Evolutionary conservation across 2,113 vertebrate species (phyloP).

Genomic region (Acanthisitta chloris): DNA sequence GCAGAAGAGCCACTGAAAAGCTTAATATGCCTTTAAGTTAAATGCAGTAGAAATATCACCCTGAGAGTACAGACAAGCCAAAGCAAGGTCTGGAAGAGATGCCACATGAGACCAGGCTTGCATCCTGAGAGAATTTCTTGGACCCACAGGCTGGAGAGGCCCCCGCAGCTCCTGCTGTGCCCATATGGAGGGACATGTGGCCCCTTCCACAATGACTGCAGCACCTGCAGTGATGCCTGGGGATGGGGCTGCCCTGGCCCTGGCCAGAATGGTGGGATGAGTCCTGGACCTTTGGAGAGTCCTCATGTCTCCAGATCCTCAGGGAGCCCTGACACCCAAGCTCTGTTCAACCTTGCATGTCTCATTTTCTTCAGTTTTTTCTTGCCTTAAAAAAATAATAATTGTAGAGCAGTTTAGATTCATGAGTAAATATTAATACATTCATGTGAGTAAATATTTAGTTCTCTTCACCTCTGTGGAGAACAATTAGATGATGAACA

Average conservation of each 20-base stretch:
- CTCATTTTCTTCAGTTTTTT: background rate
- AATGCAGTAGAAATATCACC: background rate
- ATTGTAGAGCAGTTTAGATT: background rate
- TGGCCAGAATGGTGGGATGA: background rate
- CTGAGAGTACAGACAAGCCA: background rate
- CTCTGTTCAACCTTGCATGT: accelerated
- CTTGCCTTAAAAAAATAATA: background rate
- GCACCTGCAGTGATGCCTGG: background rate
- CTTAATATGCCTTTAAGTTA: background rate
- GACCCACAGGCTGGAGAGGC: background rate
- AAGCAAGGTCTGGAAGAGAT: background rate
- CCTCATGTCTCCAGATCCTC: background rate
- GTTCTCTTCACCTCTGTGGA: slow-evolving; percentile 19
- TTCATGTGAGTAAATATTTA: slow-evolving; percentile 57
- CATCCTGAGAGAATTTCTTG: background rate
- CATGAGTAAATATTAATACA: slow-evolving; percentile 30
- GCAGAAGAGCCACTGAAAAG: background rate
- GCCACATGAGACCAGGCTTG: background rate
- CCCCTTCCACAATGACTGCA: accelerated
- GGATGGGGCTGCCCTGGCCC: background rate
- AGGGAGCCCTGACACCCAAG: background rate
- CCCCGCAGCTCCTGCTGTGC: background rate
- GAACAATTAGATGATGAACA: slow-evolving; percentile 45
- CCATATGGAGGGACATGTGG: accelerated
- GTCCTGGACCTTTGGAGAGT: background rate